phyloP scores from a whole-genome alignment of 2,797 vertebrate species.

The Ctenochaetus hawaiiensis region DNA sequence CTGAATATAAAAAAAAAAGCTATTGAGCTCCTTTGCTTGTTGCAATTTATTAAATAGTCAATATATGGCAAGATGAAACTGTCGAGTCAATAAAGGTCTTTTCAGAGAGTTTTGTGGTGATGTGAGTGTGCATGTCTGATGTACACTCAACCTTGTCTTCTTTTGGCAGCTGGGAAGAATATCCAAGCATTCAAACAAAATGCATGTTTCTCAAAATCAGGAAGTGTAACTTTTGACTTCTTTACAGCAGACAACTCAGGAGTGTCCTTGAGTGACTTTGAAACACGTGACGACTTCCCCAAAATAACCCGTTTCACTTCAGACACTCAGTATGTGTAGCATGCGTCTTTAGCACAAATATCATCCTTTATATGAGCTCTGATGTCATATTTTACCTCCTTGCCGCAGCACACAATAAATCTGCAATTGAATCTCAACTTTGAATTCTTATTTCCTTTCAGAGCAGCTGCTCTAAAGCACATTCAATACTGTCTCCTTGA shows the following conservation, averaged over 20 bases:
- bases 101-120: conserved; percentile 11
- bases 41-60: conserved; percentile 2
- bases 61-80: conserved; percentile 24
- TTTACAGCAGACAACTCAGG: not conserved
- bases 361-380: not conserved
- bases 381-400: not conserved
- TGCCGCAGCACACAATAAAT: conserved; percentile 13
- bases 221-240: conserved; percentile 3
- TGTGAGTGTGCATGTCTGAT: conserved; percentile 20
- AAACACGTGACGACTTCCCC: not conserved
- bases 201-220: not conserved
- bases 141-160: not conserved
- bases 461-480: conserved; percentile 20
- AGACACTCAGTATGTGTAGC: not conserved
- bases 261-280: conserved; percentile 7
- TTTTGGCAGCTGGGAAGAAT: conserved; percentile 5
- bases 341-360: not conserved
- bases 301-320: not conserved
- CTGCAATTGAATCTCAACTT: conserved; percentile 36
- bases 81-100: conserved; percentile 12
- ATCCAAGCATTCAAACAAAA: not conserved
- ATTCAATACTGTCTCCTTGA: conserved; percentile 50
- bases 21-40: conserved; percentile 7
- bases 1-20: conserved; percentile 20
- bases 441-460: conserved; percentile 31